Evolutionary conservation across 2,888 invertebrate genomes (phyloP).

Genomic region (Rhimphoctona megacephalus): DNA sequence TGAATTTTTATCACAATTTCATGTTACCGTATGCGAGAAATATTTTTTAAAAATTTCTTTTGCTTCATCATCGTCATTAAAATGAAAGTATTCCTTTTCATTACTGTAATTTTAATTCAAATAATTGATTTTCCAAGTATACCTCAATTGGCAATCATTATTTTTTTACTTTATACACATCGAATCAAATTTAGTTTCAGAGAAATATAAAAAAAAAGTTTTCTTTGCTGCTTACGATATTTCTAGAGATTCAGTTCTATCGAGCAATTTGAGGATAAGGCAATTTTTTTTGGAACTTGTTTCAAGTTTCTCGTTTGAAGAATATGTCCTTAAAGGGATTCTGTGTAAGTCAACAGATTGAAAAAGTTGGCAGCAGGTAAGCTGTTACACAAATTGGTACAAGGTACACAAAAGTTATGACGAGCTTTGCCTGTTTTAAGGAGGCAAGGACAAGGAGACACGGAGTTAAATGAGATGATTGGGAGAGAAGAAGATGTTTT

Average conservation of each 20-base stretch:
- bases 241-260: background rate
- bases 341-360: conserved; percentile 22
- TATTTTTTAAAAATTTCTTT: background rate
- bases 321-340: conserved; percentile 24
- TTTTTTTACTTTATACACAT: background rate
- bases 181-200: background rate
- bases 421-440: conserved; percentile 15
- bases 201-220: background rate
- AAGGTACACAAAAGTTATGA: conserved; percentile 37
- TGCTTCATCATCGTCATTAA: background rate
- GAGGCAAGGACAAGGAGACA: conserved; percentile 2
- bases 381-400: conserved; percentile 35
- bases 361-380: conserved; percentile 22
- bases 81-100: background rate
- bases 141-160: background rate
- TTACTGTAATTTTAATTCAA: background rate
- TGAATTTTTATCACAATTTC: background rate
- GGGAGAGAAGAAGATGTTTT: conserved; percentile 1
- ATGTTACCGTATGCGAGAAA: background rate
- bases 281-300: background rate
- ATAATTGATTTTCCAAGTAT: background rate
- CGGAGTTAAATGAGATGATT: conserved; percentile 16
- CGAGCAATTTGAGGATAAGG: background rate
- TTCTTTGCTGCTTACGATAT: background rate
- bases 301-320: background rate